These are phyloP conservation scores for Neoitamus cyanurus DNA, from an alignment of 2,888 invertebrate genomes.

Conservation along the genomic window DNA sequence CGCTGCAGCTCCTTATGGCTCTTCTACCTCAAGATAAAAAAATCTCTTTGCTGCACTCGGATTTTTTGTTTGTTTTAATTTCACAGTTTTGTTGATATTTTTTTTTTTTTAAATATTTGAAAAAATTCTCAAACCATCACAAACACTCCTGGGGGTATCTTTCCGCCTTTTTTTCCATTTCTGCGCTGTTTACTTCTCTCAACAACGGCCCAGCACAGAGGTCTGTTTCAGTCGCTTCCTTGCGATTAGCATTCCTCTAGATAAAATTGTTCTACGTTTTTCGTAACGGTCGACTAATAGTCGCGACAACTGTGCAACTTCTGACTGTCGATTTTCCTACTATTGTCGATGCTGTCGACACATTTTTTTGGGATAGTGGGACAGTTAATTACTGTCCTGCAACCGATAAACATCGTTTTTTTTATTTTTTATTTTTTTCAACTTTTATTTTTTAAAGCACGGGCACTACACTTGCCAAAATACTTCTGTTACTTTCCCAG, in stretches of 20 bases:
- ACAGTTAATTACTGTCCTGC: neutral
- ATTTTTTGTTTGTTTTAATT: neutral
- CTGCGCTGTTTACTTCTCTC: neutral
- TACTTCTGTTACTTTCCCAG: neutral
- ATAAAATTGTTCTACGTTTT: neutral
- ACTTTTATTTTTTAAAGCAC: neutral
- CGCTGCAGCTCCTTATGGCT: neutral
- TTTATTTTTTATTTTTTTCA: neutral
- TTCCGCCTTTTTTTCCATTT: neutral
- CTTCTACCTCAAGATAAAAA: neutral
- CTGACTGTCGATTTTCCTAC: neutral
- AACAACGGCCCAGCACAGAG: neutral
- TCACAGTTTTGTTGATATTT: neutral
- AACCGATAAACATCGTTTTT: slow-evolving; percentile 17
- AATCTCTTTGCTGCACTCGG: neutral
- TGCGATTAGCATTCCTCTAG: neutral
- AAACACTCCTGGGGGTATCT: neutral
- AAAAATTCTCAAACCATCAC: neutral
- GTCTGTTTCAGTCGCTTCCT: neutral
- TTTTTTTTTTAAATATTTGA: neutral
- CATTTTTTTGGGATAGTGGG: neutral
- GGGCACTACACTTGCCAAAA: neutral
- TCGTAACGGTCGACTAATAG: neutral
- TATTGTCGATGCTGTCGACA: neutral
- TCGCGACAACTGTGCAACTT: neutral